Percentiles rank a stretch among this genome's conserved stretches.
These are phyloP conservation scores for Drosophila burlai DNA, from an alignment of 1,140 invertebrate species.

Conservation along the genomic window DNA sequence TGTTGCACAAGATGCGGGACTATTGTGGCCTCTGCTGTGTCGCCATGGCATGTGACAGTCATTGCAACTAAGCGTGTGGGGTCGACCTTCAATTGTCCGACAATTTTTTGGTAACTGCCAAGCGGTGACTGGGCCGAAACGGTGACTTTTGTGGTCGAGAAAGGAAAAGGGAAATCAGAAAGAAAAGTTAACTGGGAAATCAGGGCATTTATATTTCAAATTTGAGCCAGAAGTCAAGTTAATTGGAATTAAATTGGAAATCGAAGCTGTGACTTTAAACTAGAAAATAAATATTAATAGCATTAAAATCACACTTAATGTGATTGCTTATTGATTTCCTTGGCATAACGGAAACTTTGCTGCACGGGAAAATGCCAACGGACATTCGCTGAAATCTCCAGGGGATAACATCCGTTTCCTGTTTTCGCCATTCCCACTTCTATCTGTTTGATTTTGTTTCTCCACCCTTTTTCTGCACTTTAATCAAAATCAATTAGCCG, in stretches of 20 bases:
- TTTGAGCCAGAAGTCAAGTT: not conserved
- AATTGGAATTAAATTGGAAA: not conserved
- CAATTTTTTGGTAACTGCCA: slow-evolving; percentile 27
- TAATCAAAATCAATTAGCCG: slow-evolving; percentile 16
- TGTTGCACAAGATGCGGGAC: slow-evolving; percentile 41
- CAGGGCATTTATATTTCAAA: not conserved
- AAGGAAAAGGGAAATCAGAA: not conserved
- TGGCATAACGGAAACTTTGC: not conserved
- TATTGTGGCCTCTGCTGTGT: slow-evolving; percentile 1
- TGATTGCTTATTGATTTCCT: slow-evolving; percentile 26
- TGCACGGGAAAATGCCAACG: not conserved
- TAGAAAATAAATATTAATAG: not conserved
- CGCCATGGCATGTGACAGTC: slow-evolving; percentile 22
- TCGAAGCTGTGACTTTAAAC: not conserved
- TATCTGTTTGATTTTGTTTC: not conserved
- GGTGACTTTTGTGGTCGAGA: slow-evolving; percentile 5
- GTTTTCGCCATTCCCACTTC: not conserved
- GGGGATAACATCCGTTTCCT: slow-evolving; percentile 11
- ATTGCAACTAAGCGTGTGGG: slow-evolving; percentile 29
- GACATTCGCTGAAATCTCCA: slow-evolving; percentile 9
- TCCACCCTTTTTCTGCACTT: not conserved
- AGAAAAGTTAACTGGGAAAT: not conserved
- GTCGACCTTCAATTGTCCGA: slow-evolving; percentile 37
- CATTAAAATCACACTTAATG: slow-evolving; percentile 5
- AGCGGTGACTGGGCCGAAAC: slow-evolving; percentile 17